These are phyloP conservation scores for Barypeithes pellucidus DNA, from an alignment of 2,888 invertebrate species.

Conservation along the genomic window DNA sequence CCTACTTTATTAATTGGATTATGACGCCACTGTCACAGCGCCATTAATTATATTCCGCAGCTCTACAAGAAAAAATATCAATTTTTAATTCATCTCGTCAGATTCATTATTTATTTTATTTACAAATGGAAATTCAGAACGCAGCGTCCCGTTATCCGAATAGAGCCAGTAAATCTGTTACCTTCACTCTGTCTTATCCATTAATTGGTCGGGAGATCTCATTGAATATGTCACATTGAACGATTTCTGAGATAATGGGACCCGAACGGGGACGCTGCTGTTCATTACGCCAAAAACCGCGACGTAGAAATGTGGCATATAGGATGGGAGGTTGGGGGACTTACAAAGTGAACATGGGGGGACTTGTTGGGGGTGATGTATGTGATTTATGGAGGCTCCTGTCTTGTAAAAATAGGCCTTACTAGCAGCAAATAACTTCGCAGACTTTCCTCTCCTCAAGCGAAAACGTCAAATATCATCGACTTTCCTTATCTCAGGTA, in stretches of 20 bases:
- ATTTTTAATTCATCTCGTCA: too few relatives aligned
- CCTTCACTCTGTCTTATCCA: constrained; percentile 49
- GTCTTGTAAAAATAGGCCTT: neutral
- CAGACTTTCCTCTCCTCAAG: too few relatives aligned
- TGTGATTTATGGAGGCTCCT: constrained; percentile 12
- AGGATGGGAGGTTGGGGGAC: constrained; percentile 20
- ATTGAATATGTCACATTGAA: constrained; percentile 50
- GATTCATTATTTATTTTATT: neutral
- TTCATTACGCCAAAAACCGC: constrained; percentile 48
- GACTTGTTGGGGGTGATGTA: constrained; percentile 5
- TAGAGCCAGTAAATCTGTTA: constrained; percentile 43
- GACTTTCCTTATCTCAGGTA: too few relatives aligned
- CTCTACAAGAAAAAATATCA: too few relatives aligned
- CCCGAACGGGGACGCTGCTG: constrained; percentile 31
- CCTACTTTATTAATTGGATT: too few relatives aligned
- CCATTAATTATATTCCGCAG: too few relatives aligned
- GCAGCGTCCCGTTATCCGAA: constrained; percentile 34
- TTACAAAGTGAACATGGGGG: neutral
- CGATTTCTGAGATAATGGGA: constrained; percentile 45
- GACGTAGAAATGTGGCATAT: constrained; percentile 43
- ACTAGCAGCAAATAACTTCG: neutral
- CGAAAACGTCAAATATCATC: too few relatives aligned
- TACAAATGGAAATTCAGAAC: neutral
- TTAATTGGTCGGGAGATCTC: constrained; percentile 50
- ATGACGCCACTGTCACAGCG: too few relatives aligned